A percentile compares a stretch with the other conserved stretches of the same genome.
Conservation (phyloP, 2,113 vertebrate genomes). For the Mesocricetus auratus region DNA sequence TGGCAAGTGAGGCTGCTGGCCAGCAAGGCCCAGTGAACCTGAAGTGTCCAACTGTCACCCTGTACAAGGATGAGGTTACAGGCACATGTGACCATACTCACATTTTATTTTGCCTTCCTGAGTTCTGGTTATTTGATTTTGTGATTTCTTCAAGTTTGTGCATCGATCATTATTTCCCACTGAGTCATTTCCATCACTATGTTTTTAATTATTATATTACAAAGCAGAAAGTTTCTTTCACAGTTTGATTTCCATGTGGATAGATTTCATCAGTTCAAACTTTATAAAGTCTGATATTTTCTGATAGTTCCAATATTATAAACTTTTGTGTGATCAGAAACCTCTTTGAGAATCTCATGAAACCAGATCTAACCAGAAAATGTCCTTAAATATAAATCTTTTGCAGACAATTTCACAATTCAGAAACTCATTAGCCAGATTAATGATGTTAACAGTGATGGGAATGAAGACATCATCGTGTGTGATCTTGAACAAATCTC, state of each 20-base stretch:
- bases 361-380: constrained; percentile 25
- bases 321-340: not conserved
- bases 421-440: constrained; percentile 1
- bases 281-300: constrained; percentile 34
- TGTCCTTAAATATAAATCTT: not conserved
- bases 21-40: not conserved
- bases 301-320: constrained; percentile 8
- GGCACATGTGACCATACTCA: not conserved
- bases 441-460: not conserved
- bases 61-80: not conserved
- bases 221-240: not conserved
- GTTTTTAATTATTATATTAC: not conserved
- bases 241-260: constrained; percentile 14
- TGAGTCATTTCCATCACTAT: not conserved
- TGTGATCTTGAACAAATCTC: not conserved
- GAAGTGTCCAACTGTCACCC: not conserved
- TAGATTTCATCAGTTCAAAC: not conserved
- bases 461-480: not conserved
- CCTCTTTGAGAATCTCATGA: not conserved
- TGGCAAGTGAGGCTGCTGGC: not conserved
- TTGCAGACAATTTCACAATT: constrained; percentile 8
- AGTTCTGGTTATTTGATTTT: not conserved
- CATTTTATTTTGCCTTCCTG: not conserved
- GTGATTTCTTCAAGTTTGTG: not conserved
- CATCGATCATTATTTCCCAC: not conserved